These are phyloP conservation scores for Crepidodera aurea DNA, from an alignment of 2,888 invertebrate species.

Conservation along the genomic window DNA sequence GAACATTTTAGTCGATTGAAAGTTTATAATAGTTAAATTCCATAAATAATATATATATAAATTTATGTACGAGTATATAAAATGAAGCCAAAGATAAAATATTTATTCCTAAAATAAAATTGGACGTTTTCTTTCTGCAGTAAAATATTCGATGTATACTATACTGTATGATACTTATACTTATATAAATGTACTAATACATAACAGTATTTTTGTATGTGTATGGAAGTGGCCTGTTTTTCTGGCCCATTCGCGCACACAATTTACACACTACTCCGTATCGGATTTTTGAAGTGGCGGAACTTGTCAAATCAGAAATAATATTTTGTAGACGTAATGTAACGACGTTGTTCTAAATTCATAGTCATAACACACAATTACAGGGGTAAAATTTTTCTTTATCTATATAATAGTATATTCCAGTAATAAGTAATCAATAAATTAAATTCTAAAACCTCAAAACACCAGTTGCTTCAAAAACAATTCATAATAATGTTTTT, in stretches of 20 bases:
- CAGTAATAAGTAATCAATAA: background rate
- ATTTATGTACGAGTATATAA: too few species aligned
- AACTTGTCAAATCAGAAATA: slow-evolving; percentile 37
- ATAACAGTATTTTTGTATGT: slow-evolving; percentile 35
- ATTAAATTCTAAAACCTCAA: slow-evolving; percentile 1
- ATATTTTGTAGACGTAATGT: background rate
- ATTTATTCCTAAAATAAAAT: background rate
- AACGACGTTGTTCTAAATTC: slow-evolving; percentile 27
- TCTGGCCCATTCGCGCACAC: slow-evolving; percentile 59
- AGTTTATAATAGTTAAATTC: too few species aligned
- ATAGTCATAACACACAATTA: slow-evolving; percentile 16
- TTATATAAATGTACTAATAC: slow-evolving; percentile 5
- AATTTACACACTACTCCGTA: slow-evolving; percentile 62
- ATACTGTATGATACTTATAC: background rate
- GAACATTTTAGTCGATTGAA: too few species aligned
- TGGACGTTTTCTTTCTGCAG: background rate
- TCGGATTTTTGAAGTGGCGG: slow-evolving; percentile 56
- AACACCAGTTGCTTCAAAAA: slow-evolving; percentile 14
- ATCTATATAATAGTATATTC: background rate
- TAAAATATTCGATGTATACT: background rate
- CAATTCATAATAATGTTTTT: slow-evolving; percentile 17
- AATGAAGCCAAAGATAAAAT: too few species aligned
- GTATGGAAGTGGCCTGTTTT: slow-evolving; percentile 43
- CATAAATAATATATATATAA: too few species aligned
- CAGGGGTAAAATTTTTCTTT: background rate